phyloP scores from a whole-genome alignment of 1,140 invertebrate genomes.

The Drosophila lacteicornis region DNA sequence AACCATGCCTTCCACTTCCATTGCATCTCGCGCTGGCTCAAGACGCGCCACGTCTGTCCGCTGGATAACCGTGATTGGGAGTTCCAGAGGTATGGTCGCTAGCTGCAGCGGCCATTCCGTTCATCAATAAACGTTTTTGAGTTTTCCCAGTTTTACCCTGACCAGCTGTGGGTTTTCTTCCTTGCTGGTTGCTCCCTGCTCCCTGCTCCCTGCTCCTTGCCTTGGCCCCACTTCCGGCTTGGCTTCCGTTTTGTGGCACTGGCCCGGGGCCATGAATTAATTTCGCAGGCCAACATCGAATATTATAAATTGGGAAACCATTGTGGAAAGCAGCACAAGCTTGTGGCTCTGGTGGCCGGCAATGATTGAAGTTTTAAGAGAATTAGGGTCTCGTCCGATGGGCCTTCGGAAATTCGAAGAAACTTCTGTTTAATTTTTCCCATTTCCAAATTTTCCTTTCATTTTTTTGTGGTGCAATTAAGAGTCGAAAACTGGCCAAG shows the following conservation, averaged over 20 bases:
- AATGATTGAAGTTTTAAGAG: conserved; percentile 31
- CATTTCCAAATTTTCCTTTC: neutral
- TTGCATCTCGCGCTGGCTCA: conserved; percentile 45
- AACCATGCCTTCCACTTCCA: conserved; percentile 46
- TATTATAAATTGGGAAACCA: conserved; percentile 47
- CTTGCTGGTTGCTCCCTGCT: too few species aligned
- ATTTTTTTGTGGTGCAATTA: conserved; percentile 5
- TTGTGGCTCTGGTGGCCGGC: neutral
- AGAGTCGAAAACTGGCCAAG: neutral
- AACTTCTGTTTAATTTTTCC: conserved; percentile 14
- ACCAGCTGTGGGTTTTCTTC: neutral
- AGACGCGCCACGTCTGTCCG: conserved; percentile 37
- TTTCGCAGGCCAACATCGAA: conserved; percentile 48
- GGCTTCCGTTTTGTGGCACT: conserved; percentile 9
- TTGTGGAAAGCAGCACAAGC: neutral
- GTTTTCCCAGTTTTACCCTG: neutral
- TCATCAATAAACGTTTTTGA: conserved; percentile 12
- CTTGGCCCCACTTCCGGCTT: conserved; percentile 1
- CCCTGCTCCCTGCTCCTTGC: neutral
- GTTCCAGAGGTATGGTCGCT: conserved; percentile 33
- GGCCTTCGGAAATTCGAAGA: conserved; percentile 7
- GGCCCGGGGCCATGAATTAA: conserved; percentile 55
- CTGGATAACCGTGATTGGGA: conserved; percentile 44
- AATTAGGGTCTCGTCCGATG: neutral
- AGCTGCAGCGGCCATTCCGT: neutral